Base-by-base conservation (phyloP, 1,140 invertebrate genomes). In the Epicauta chinensis region DNA sequence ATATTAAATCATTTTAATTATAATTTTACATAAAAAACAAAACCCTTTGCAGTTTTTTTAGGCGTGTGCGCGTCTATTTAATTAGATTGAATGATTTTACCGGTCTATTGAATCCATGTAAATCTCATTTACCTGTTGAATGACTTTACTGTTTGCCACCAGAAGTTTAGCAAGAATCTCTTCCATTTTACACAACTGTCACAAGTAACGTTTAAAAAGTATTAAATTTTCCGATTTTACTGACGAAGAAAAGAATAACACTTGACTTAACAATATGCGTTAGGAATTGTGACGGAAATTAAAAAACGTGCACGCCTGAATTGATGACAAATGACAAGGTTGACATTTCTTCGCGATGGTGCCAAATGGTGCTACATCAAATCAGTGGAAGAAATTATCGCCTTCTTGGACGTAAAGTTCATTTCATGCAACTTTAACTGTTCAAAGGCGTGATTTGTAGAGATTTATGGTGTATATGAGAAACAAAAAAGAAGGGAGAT, bases 41-140 rank as follows among this genome's bases (percentile, higher is more conserved):
- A n/a, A n/a, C n/a, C n/a, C n/a, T n/a, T n/a, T n/a, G n/a, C n/a
- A n/a, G n/a, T n/a, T n/a, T n/a, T n/a, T n/a, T n/a, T n/a, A n/a
- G n/a, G n/a, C n/a, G n/a, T 15, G 51, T 16, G 39, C 16, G 54
- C 62, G 66, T 61, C 62, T 67, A 62, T 54, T 48, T 59, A 45
- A 51, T 66, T 63, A 65, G 31, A 47, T 47, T 47, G 23, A 15
- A 57, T 53, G 6, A 58, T 32, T 47, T 23, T 46, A 14, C 15
- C 16, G 38, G 29, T 16, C 29, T 14, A 37, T 35, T 13, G 45
- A 48, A 40, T 42, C 23, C 53, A 44, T 34, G 46, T 7, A n/a
- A 57, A 50, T 36, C 56, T 17, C 4, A 61, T 59, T 56, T 73
- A 82, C 81, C 74, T 79, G 66, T 55, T 75, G 69, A 58, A 82